Evolutionary conservation across 2,797 vertebrate genomes (phyloP).

Genomic region (Anolis apletophallus): DNA sequence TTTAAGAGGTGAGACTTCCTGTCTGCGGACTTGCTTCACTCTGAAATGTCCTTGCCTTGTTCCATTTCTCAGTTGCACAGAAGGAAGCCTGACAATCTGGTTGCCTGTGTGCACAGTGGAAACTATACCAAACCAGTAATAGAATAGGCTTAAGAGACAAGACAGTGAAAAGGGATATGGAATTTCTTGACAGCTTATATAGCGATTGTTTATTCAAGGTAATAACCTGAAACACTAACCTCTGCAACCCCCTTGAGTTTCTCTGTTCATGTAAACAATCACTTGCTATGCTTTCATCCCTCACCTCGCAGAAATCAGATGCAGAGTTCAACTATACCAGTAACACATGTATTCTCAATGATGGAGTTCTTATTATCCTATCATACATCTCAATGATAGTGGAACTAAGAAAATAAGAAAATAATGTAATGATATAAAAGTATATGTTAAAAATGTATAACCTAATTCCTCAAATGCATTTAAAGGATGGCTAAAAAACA

Average conservation of each 20-base stretch:
- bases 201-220: neutral
- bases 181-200: conserved; percentile 10
- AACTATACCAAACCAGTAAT: neutral
- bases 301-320: neutral
- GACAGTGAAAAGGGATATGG: neutral
- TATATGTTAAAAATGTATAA: conserved; percentile 17
- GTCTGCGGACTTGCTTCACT: neutral
- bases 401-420: conserved; percentile 41
- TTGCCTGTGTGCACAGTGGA: neutral
- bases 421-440: neutral
- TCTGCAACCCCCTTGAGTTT: neutral
- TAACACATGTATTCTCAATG: conserved; percentile 16
- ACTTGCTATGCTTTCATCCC: conserved; percentile 46
- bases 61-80: neutral
- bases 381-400: conserved; percentile 46
- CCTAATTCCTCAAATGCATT: neutral
- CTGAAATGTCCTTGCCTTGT: neutral
- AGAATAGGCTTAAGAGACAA: neutral
- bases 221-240: neutral
- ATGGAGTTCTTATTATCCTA: conserved; percentile 42
- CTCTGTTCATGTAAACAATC: conserved; percentile 15
- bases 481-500: neutral
- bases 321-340: neutral
- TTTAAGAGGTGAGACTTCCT: neutral
- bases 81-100: neutral